These are phyloP conservation scores for Anodontia alba DNA, from an alignment of 2,888 invertebrate genomes.

Conservation along the genomic window DNA sequence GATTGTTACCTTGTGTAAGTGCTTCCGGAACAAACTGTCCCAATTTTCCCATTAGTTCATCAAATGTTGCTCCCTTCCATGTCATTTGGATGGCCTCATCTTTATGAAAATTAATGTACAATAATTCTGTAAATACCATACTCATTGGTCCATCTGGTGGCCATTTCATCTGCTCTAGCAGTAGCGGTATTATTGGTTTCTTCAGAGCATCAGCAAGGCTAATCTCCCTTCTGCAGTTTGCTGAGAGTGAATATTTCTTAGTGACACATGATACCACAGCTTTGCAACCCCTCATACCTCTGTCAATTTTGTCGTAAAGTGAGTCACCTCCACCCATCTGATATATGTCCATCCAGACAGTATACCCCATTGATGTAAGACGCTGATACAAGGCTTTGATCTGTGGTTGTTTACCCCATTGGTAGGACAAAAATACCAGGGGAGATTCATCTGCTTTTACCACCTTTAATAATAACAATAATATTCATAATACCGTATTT, in stretches of 20 bases:
- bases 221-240: constrained; percentile 83
- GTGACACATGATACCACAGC: constrained; percentile 82
- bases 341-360: constrained; percentile 83
- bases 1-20: background rate
- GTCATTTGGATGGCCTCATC: constrained; percentile 63
- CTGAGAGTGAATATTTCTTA: constrained; percentile 81
- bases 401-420: constrained; percentile 83
- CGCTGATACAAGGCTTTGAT: constrained; percentile 76
- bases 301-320: constrained; percentile 83
- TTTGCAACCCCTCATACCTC: constrained; percentile 77
- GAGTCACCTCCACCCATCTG: constrained; percentile 84
- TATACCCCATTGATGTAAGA: constrained; percentile 75
- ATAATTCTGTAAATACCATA: constrained; percentile 80
- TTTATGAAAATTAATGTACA: constrained; percentile 77
- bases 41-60: constrained; percentile 68
- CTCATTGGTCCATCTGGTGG: constrained; percentile 83
- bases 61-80: constrained; percentile 73
- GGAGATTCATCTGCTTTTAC: constrained; percentile 52
- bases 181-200: constrained; percentile 81
- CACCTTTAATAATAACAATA: constrained; percentile 8
- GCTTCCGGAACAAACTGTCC: constrained; percentile 5
- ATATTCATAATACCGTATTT: no score
- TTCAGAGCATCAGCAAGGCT: constrained; percentile 81
- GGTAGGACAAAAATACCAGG: constrained; percentile 82
- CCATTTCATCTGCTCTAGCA: constrained; percentile 80